Base-by-base conservation (phyloP, 2,797 vertebrate species). In the Ambastaia sidthimunki region DNA sequence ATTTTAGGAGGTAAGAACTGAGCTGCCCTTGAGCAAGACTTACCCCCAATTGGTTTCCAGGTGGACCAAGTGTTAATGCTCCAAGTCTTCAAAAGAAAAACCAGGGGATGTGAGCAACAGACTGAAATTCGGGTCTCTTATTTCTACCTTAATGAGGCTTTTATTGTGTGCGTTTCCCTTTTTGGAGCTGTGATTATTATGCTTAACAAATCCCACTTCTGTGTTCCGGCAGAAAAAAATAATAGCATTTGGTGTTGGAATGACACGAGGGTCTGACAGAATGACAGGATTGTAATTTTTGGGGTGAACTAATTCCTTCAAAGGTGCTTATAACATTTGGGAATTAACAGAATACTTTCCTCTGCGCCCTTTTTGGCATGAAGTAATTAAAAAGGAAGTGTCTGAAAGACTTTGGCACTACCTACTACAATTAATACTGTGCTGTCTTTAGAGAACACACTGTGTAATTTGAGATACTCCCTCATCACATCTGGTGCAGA, bases 361-460 rank as follows among this genome's bases (percentile, higher is more conserved):
- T 41, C 55, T 54, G 12, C 7, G 7, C 60, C 68, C 54, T 12
- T 66, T 69, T 57, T 41, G 63, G 16, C 71, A 23, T 41, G 50
- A 76, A 54, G 68, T 69, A 68, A 80, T 83, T 80, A 80, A 73
- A 28, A 16, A 13, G n/a, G 25, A 50, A 25, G 57, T 6, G 5
- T 31, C 19, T 12, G 6, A 57, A 10, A 11, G 41, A 11, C 9
- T 44, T 44, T 11, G 41, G 41, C 41, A 44, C 41, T 11, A 44
- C 9, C 9, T 44, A 10, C 41, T 44, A 44, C 41, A 44, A 21
- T 21, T 23, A 57, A 23, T 21, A 21, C 55, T 4, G 25, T 19
- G 31, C 60, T 23, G 44, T 79, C 68, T 52, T 52, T 44, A 31
- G 60, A 31, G 31, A 71, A 37, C 18, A 6, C 48, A 11, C n/a